A percentile compares a stretch with the other conserved stretches of the same genome.
Conservation (phyloP, 2,888 invertebrate species). For the Horisme vitalbata region DNA sequence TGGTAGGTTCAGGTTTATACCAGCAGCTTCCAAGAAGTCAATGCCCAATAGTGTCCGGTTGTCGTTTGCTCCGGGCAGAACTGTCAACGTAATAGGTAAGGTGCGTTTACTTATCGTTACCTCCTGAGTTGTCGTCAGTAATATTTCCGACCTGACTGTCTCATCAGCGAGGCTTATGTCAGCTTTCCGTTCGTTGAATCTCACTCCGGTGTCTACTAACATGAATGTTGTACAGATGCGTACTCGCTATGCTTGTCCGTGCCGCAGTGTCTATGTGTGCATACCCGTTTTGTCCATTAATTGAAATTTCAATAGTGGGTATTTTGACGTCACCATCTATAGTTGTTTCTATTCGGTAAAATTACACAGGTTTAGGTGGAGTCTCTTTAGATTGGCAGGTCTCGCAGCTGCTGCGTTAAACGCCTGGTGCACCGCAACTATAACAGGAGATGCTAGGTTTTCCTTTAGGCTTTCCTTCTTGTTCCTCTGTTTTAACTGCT, state of each 20-base stretch:
- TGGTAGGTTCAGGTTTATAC: neutral
- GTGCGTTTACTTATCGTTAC: neutral
- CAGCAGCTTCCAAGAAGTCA: neutral
- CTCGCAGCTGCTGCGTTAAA: conserved; percentile 1
- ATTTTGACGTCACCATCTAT: neutral
- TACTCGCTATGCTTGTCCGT: conserved; percentile 1
- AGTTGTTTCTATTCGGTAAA: neutral
- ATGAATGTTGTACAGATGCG: neutral
- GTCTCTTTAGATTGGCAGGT: neutral
- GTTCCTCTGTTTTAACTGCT: too few relatives aligned
- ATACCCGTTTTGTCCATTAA: neutral
- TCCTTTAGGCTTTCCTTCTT: neutral
- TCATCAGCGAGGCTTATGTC: neutral
- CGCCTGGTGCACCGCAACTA: conserved; percentile 5
- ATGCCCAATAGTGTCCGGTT: conserved; percentile 4
- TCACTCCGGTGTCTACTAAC: neutral
- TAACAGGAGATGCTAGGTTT: neutral
- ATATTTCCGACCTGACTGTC: neutral
- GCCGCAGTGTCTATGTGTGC: conserved; percentile 1
- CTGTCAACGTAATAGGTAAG: neutral
- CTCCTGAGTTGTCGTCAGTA: neutral
- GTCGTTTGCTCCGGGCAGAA: neutral
- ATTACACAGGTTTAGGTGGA: conserved; percentile 1
- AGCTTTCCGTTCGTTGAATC: neutral
- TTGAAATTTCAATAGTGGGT: neutral